Conservation (phyloP, 2,113 vertebrate genomes). For the Cavia porcellus region DNA sequence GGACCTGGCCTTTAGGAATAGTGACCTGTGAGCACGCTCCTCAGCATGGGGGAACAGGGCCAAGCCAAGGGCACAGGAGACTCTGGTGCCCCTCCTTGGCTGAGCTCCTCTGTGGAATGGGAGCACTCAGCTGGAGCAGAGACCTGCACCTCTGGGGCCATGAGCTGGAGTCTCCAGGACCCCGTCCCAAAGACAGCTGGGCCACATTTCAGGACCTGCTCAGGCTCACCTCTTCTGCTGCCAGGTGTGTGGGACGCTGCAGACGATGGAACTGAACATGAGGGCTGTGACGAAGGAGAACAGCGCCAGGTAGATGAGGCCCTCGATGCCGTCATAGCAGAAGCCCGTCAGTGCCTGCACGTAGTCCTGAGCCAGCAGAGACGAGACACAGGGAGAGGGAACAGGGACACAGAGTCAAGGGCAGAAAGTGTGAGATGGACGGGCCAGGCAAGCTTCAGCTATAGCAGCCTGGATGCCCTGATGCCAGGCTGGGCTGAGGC, state of each 20-base stretch:
- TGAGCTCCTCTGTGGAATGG: not conserved
- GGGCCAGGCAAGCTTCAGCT: not conserved
- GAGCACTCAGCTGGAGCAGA: not conserved
- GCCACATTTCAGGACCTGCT: not conserved
- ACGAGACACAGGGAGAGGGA: not conserved
- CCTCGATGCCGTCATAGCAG: slow-evolving; percentile 98
- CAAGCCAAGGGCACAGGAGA: not conserved
- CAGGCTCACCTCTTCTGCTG: slow-evolving; percentile 92
- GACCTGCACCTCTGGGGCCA: not conserved
- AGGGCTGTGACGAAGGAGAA: slow-evolving; percentile 98
- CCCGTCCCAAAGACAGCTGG: not conserved
- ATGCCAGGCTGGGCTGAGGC: fast-evolving
- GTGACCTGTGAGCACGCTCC: not conserved
- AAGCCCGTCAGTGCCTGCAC: slow-evolving; percentile 96
- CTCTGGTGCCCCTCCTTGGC: not conserved
- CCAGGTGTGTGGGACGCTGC: slow-evolving; percentile 98
- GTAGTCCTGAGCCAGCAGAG: slow-evolving; percentile 91
- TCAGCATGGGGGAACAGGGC: not conserved
- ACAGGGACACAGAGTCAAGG: no score
- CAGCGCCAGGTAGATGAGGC: slow-evolving; percentile 97
- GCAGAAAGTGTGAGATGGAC: not conserved
- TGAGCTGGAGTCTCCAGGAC: not conserved
- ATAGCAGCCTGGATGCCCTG: not conserved
- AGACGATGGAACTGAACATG: slow-evolving; percentile 98
- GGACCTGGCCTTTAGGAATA: not conserved